A percentile compares a stretch with the other conserved stretches of the same genome.
phyloP scores from a whole-genome alignment of 2,888 invertebrate species.

The Syrphus vitripennis region DNA sequence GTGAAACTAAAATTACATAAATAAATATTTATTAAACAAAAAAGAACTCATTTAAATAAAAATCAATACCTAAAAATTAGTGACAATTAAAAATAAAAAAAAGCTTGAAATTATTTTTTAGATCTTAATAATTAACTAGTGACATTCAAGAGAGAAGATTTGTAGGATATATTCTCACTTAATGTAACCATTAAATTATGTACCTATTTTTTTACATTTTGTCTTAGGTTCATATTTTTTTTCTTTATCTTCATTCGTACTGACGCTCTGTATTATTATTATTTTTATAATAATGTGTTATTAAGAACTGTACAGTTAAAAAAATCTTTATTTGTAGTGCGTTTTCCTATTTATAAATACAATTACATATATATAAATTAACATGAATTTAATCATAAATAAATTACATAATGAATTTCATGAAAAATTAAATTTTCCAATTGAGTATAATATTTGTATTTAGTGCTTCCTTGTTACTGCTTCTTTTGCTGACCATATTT shows the following conservation, averaged over 20 bases:
- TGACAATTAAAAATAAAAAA: conserved; percentile 12
- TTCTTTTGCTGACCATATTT: no score
- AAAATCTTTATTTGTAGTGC: conserved; percentile 56
- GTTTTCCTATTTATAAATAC: conserved; percentile 65
- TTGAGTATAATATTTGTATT: no score
- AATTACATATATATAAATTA: conserved; percentile 29
- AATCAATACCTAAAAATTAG: conserved; percentile 26
- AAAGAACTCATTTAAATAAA: conserved; percentile 37
- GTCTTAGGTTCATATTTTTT: neutral
- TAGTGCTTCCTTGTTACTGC: no score
- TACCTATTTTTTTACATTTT: neutral
- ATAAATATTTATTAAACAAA: conserved; percentile 51
- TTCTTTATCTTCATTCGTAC: conserved; percentile 1
- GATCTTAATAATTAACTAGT: neutral
- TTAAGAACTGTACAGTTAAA: conserved; percentile 67
- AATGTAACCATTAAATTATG: neutral
- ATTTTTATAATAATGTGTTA: conserved; percentile 17
- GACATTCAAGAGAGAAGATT: neutral
- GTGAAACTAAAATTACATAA: conserved; percentile 28
- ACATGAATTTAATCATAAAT: conserved; percentile 50
- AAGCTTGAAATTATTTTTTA: neutral
- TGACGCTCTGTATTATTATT: conserved; percentile 36
- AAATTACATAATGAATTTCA: conserved; percentile 51
- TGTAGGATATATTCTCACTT: neutral
- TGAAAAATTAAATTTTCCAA: neutral